These are phyloP conservation scores for Stratiomys singularior DNA, from an alignment of 2,888 invertebrate genomes.

Conservation along the genomic window DNA sequence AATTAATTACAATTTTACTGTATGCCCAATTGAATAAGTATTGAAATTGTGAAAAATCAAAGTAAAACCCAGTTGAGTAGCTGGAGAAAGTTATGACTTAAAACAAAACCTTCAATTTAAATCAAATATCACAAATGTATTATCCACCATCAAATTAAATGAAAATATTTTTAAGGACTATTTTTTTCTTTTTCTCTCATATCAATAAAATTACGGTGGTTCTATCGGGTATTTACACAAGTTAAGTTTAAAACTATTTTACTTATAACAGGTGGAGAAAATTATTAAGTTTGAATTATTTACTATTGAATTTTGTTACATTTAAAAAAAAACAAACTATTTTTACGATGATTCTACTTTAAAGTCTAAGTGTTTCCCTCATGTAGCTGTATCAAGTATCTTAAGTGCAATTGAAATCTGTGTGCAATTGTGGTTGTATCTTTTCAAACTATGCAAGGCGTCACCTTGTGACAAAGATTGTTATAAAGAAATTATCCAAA, in stretches of 20 bases:
- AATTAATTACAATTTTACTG: not conserved
- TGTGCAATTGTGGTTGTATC: not conserved
- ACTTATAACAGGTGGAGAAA: too few relatives aligned
- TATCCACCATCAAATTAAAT: not conserved
- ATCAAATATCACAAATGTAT: slow-evolving; percentile 7
- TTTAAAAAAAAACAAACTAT: too few relatives aligned
- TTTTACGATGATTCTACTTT: too few relatives aligned
- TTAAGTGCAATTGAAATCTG: slow-evolving; percentile 3
- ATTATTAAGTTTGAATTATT: too few relatives aligned
- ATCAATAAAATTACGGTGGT: too few relatives aligned
- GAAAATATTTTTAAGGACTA: too few relatives aligned
- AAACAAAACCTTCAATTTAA: not conserved
- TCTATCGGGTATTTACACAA: too few relatives aligned
- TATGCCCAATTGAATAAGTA: not conserved
- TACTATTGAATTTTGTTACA: too few relatives aligned
- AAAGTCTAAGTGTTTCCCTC: too few relatives aligned
- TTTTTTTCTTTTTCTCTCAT: too few relatives aligned
- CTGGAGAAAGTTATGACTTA: too few relatives aligned
- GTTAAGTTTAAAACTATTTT: too few relatives aligned
- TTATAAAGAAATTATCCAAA: not conserved
- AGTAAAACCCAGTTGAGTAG: not conserved
- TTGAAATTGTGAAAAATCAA: not conserved
- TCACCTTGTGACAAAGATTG: not conserved
- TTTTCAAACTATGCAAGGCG: not conserved
- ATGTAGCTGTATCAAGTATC: not conserved